Evolutionary conservation across 92 coral and sea anemone species (phyloP).

Genomic region (Heliopora coerulea): DNA sequence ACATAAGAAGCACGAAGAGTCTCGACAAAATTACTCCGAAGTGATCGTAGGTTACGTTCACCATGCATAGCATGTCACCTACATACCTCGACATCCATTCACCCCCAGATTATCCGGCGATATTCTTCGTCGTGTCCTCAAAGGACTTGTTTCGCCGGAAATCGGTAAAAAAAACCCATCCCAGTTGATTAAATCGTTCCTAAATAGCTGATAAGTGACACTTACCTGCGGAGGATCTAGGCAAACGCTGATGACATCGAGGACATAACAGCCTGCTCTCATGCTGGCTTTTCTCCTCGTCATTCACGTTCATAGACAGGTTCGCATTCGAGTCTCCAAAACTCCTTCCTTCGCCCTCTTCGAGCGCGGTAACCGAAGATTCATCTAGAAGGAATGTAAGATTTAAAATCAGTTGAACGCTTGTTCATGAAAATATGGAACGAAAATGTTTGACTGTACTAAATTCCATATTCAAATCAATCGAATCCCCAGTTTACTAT

Average conservation of each 20-base stretch:
- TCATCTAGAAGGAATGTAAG: background rate
- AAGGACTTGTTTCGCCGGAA: no score
- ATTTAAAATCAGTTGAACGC: no score
- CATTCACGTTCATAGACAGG: background rate
- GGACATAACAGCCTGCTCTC: conserved; percentile 22
- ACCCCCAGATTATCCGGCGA: no score
- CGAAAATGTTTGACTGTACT: background rate
- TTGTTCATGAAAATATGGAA: no score
- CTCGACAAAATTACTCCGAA: no score
- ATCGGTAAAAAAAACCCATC: background rate
- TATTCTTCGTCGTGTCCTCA: no score
- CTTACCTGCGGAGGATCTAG: conserved; percentile 19
- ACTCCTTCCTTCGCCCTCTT: background rate
- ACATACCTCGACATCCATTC: no score
- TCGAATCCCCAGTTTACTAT: background rate
- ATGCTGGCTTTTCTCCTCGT: background rate
- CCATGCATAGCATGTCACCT: no score
- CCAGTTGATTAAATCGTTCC: background rate
- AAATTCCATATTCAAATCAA: background rate
- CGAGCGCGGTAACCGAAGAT: background rate
- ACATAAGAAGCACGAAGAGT: no score
- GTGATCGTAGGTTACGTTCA: no score
- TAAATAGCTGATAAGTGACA: background rate
- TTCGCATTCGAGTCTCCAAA: conserved; percentile 3
- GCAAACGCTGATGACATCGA: conserved; percentile 33